Evolutionary conservation across 2,888 invertebrate genomes (phyloP).

Genomic region (Leptopterna dolabrata): DNA sequence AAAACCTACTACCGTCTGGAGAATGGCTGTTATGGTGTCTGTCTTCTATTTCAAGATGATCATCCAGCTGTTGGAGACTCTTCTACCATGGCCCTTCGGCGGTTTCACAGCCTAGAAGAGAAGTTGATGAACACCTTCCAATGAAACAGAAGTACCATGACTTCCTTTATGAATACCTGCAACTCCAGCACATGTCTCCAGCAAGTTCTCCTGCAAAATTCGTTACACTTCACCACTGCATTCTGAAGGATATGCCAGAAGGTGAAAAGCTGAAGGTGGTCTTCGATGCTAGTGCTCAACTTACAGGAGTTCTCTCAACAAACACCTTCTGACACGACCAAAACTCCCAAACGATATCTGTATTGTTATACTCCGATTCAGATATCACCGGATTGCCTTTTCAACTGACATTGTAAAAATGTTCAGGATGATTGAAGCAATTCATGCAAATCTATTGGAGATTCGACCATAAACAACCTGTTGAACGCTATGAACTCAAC

Average conservation of each 20-base stretch:
- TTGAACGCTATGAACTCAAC: conserved; percentile 1
- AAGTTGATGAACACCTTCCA: not conserved
- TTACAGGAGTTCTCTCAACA: conserved; percentile 32
- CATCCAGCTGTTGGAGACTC: conserved; percentile 33
- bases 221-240: conserved; percentile 16
- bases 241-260: not conserved
- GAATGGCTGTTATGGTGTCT: conserved; percentile 46
- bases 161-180: conserved; percentile 61
- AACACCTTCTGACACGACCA: conserved; percentile 22
- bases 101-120: conserved; percentile 48
- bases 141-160: conserved; percentile 49
- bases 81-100: conserved; percentile 1
- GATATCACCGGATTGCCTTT: conserved; percentile 13
- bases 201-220: not conserved
- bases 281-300: conserved; percentile 18
- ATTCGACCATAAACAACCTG: not conserved
- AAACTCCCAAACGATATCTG: conserved; percentile 32
- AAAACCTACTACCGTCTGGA: conserved; percentile 28
- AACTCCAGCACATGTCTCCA: conserved; percentile 60
- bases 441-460: conserved; percentile 34
- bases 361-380: not conserved
- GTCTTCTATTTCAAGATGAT: conserved; percentile 27
- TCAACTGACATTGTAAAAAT: conserved; percentile 34
- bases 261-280: conserved; percentile 20
- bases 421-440: not conserved